Evolutionary conservation across 2,113 vertebrate species (phyloP), one percentile per base, ranked within the genome.

Genomic region (Oreocharis arfaki): DNA sequence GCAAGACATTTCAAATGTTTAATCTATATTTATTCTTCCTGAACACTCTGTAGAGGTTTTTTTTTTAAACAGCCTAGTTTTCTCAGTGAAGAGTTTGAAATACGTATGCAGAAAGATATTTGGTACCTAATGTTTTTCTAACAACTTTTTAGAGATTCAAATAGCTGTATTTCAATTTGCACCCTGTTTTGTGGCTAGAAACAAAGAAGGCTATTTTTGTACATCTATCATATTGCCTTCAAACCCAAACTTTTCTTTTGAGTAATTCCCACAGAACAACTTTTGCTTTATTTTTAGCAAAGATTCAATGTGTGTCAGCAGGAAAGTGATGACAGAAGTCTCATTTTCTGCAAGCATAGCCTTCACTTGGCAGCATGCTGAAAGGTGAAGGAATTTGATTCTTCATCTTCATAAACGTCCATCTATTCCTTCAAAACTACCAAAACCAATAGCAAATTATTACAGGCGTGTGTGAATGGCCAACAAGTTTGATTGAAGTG

Each of bases 1-100:
- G 44, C 15, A 63, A 50, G 50, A 41, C 17, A 55, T 85, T 87
- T 93, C 30, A 59, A 50, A 63, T 63, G 16, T 55, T 89, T 82
- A 56, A 64, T 79, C 57, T 89, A 35, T 95, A 85, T 67, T 85
- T 94, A 76, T 61, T 96, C 33, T 79, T 89, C 46, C 87, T 70
- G 67, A 79, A 22, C 11, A 18, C 3, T 69, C 13, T 37, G 9
- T 37, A 52, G 59, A 69, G 9, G n/a, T n/a, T n/a, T n/a, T 8
- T 68, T 75, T 81, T 87, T 78, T 55, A 35, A 90, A 73, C 14
- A 14, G 17, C 22, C 78, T 19, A 56, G 5, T 79, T 89, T 92
- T 89, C 24, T 91, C n/a, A n/a, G 37, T 46, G 37, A 65, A 52
- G 30, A 79, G 46, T 19, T 87, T 78, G 24, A 70, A 81, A 63